phyloP scores from a whole-genome alignment of 2,888 invertebrate genomes.

The Sesia bembeciformis region DNA sequence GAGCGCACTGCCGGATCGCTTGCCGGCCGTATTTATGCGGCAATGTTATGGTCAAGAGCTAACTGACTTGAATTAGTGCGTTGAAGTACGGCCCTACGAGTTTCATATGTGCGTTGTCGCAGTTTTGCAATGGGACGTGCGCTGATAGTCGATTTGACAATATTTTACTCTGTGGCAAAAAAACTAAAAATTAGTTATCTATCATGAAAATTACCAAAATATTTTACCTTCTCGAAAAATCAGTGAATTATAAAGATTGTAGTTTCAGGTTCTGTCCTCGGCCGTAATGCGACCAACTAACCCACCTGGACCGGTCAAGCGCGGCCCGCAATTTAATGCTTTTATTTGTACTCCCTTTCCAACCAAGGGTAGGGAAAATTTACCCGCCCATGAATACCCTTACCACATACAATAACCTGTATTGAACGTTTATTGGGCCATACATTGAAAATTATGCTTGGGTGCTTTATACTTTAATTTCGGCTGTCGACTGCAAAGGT shows the following conservation, averaged over 20 bases:
- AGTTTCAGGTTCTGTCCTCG: constrained; percentile 22
- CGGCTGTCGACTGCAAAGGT: constrained; percentile 7
- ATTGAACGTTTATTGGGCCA: constrained; percentile 54
- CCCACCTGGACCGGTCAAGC: constrained; percentile 33
- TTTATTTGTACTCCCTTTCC: constrained; percentile 49
- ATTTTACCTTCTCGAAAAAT: neutral
- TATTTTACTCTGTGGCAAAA: too few relatives aligned
- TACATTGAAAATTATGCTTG: constrained; percentile 39
- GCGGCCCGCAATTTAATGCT: constrained; percentile 52
- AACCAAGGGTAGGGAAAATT: constrained; percentile 39
- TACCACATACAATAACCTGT: constrained; percentile 40
- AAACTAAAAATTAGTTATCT: too few relatives aligned
- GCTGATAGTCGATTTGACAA: too few relatives aligned
- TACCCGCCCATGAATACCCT: constrained; percentile 38
- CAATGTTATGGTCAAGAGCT: too few relatives aligned
- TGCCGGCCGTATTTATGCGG: too few relatives aligned
- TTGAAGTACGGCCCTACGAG: too few relatives aligned
- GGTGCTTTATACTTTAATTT: constrained; percentile 29
- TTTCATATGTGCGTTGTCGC: too few relatives aligned
- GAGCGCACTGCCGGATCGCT: too few relatives aligned
- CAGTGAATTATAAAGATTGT: constrained; percentile 25
- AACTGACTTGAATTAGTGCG: too few relatives aligned
- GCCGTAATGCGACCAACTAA: constrained; percentile 34
- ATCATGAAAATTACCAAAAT: neutral
- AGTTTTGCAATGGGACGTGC: too few relatives aligned